phyloP scores from a whole-genome alignment of 2,113 vertebrate genomes.

The Salminus brasiliensis region DNA sequence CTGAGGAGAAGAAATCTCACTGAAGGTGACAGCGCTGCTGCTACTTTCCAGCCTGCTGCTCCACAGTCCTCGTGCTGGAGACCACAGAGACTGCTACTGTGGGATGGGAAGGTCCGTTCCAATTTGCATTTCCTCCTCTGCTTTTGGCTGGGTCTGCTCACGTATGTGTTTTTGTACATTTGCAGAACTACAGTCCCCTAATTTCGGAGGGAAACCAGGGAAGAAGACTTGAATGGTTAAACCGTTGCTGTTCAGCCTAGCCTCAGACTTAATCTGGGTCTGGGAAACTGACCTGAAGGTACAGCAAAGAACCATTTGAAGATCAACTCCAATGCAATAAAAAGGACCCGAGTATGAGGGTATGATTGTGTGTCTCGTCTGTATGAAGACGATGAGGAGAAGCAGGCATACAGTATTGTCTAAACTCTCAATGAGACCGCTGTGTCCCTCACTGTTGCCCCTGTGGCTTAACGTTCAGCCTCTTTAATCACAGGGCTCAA shows the following conservation, averaged over 20 bases:
- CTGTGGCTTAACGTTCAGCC: conserved; percentile 60
- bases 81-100: conserved; percentile 17
- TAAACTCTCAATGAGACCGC: conserved; percentile 54
- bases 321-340: not conserved
- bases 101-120: not conserved
- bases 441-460: conserved; percentile 57
- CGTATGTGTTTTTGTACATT: not conserved
- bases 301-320: not conserved
- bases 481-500: conserved; percentile 73
- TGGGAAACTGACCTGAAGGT: too few relatives aligned
- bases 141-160: not conserved
- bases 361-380: not conserved
- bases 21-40: conserved; percentile 36
- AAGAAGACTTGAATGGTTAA: too few relatives aligned
- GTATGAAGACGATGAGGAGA: not conserved
- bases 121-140: conserved; percentile 4
- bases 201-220: not conserved
- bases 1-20: conserved; percentile 9
- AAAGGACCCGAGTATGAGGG: conserved; percentile 9
- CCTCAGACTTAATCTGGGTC: too few relatives aligned
- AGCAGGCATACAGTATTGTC: conserved; percentile 27
- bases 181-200: not conserved
- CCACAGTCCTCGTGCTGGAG: not conserved
- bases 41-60: conserved; percentile 38
- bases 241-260: too few relatives aligned